Base-by-base conservation (phyloP, 2,797 vertebrate genomes). In the Acanthurus tractus region DNA sequence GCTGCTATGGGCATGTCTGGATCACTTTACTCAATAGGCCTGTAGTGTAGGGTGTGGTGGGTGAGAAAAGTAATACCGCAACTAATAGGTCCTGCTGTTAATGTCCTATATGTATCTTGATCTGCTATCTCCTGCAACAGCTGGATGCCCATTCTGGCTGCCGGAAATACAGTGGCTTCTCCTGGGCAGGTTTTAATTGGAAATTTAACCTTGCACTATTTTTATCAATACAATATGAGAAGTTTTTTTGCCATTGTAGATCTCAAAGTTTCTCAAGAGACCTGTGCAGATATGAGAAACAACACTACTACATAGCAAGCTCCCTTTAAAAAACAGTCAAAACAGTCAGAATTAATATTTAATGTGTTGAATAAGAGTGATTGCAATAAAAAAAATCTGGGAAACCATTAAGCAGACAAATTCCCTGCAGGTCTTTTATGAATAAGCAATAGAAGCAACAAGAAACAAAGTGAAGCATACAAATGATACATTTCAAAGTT, bases 21-120 rank as follows among this genome's bases (percentile, higher is more conserved):
- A 95, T 95, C 93, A 78, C 74, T 87, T 95, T 95, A 95, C 95
- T 80, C 72, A 71, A 80, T 84, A 82, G 82, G 84, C 84, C 88
- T 83, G 76, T 65, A 72, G 76, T 2, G 49, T 64, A 74, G 86
- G 86, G 87, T 56, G 89, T 85, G 91, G 92, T 48, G 74, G 82
- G 71, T 73, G 78, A 87, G 88, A 84, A 93, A 94, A 92, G 85
- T 78, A 86, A 93, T 85, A 90, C 48, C 54, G 50, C 68, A 74
- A 83, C 86, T 82, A 54, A 88, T 87, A 81, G 81, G 85, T 61
- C 82, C 77, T 74, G 85, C 87, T 70, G 76, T 82, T 82, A 86
- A 94, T 87, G 84, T 78, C 81, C 88, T 84, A 81, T 9, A 9
- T 40, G 38, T 88, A 86, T 89, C 86, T 70, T 76, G 82, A 90